phyloP scores from a whole-genome alignment of 1,140 invertebrate genomes.

The Mercenaria mercenaria region DNA sequence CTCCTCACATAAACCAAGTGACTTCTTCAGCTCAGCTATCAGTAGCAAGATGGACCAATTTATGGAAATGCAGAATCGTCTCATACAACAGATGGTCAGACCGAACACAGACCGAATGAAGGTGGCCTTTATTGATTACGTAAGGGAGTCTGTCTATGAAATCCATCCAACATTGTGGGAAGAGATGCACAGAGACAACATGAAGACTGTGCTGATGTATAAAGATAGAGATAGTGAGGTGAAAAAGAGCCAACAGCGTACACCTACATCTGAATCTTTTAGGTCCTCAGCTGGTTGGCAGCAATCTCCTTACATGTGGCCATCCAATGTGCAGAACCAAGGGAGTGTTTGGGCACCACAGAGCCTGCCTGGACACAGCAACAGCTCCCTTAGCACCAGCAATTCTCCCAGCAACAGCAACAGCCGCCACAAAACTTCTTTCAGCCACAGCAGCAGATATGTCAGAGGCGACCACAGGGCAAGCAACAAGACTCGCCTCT shows the following conservation, averaged over 20 bases:
- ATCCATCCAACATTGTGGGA: neutral
- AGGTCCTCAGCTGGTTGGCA: no score
- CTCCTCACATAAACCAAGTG: no score
- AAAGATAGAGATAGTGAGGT: slow-evolving; percentile 13
- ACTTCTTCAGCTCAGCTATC: no score
- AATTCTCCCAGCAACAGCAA: no score
- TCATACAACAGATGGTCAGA: no score
- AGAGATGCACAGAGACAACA: neutral
- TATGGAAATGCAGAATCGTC: no score
- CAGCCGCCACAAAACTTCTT: neutral
- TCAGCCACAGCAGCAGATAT: neutral
- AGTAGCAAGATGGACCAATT: no score
- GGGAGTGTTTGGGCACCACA: neutral
- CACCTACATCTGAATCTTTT: no score
- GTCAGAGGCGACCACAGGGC: neutral
- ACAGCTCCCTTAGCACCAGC: slow-evolving; percentile 2
- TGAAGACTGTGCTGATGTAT: neutral
- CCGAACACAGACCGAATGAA: no score
- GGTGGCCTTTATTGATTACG: no score
- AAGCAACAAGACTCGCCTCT: no score
- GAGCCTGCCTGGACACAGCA: neutral
- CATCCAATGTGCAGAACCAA: neutral
- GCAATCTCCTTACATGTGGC: neutral
- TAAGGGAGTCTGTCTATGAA: no score
- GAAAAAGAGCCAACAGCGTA: neutral